phyloP scores from a whole-genome alignment of 2,113 vertebrate genomes.

The Arizona elegans region DNA sequence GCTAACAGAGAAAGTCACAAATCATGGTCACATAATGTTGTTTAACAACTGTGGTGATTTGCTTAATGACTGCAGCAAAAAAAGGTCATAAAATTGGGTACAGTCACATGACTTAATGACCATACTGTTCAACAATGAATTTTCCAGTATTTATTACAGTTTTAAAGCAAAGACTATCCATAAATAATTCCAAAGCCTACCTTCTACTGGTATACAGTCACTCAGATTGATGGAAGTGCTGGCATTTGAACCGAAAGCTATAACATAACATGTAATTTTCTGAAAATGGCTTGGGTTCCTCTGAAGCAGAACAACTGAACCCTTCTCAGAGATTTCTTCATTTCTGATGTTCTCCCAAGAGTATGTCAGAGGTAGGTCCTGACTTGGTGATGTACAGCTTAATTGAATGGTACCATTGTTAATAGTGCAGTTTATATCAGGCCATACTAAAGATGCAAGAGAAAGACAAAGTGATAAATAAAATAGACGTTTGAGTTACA shows the following conservation, averaged over 20 bases:
- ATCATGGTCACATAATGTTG: too few relatives aligned
- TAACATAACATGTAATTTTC: not conserved
- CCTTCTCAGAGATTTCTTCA: not conserved
- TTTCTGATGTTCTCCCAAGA: not conserved
- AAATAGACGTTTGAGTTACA: not conserved
- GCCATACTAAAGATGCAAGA: not conserved
- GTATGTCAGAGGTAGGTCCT: not conserved
- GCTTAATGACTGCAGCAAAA: not conserved
- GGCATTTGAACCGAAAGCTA: too few relatives aligned
- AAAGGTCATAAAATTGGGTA: not conserved
- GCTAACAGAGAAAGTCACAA: not conserved
- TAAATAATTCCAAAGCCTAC: not conserved
- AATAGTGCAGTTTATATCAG: not conserved
- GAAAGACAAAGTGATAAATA: not conserved
- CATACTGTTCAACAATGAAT: not conserved
- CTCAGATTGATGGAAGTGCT: not conserved
- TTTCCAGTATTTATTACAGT: not conserved
- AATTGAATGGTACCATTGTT: not conserved
- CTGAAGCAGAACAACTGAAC: not conserved
- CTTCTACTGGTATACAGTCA: not conserved
- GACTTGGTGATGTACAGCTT: not conserved
- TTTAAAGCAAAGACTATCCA: not conserved
- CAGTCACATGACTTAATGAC: not conserved
- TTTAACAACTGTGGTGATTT: not conserved
- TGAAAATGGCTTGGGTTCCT: not conserved